Conservation (phyloP, 1,140 invertebrate species). For the Drosophila suzukii region DNA sequence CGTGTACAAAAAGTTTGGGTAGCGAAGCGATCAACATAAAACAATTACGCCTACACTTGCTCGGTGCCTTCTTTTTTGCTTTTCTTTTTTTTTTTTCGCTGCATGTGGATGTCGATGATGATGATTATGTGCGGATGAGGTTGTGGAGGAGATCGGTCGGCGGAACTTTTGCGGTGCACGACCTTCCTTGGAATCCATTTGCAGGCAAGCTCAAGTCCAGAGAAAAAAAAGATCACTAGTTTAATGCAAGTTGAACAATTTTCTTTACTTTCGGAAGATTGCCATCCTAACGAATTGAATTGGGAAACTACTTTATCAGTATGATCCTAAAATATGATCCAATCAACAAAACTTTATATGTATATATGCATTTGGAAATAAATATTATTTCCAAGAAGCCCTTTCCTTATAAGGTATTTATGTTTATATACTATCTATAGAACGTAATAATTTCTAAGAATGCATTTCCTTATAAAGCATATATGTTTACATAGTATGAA, state of each 20-base stretch:
- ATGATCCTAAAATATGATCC: background rate
- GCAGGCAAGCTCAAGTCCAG: slow-evolving; percentile 11
- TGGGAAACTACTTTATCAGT: too few species aligned
- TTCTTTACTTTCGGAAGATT: too few species aligned
- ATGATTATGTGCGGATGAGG: slow-evolving; percentile 14
- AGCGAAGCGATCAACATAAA: slow-evolving; percentile 75
- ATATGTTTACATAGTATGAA: too few species aligned
- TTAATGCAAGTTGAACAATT: too few species aligned
- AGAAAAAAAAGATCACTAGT: background rate
- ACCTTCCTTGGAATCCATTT: slow-evolving; percentile 47
- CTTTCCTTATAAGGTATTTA: too few species aligned
- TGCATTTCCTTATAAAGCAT: too few species aligned
- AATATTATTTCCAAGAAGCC: too few species aligned
- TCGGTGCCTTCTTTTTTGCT: background rate
- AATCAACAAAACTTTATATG: too few species aligned
- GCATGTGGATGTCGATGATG: slow-evolving; percentile 17
- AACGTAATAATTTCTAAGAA: too few species aligned
- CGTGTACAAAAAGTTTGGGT: slow-evolving; percentile 46
- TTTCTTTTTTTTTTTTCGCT: background rate
- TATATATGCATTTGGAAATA: too few species aligned
- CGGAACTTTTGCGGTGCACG: slow-evolving; percentile 51
- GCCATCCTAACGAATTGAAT: background rate
- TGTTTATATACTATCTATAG: too few species aligned
- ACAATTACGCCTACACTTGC: slow-evolving; percentile 79
- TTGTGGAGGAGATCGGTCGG: slow-evolving; percentile 1